phyloP scores from a whole-genome alignment of 2,113 vertebrate species.

The western clawed frog (Xenopus tropicalis) region UCB_Xtro_10.0 CM004443.2:46089001-46089500 shows the following conservation, averaged over 20 bases:
- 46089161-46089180: conserved; percentile 52
- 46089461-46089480: conserved; percentile 25
- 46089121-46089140: conserved; percentile 61
- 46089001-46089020: conserved; percentile 76
- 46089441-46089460: conserved; percentile 10
- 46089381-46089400: conserved; percentile 38
- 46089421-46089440: conserved; percentile 28
- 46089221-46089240: conserved; percentile 42
- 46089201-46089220: conserved; percentile 45
- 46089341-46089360: conserved; percentile 29
- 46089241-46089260: conserved; percentile 33
- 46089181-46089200: conserved; percentile 48
- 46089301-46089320: conserved; percentile 31
- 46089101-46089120: conserved; percentile 64
- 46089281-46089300: conserved; percentile 20
- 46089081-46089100: conserved; percentile 73
- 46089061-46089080: conserved; percentile 67
- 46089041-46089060: conserved; percentile 61
- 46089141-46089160: conserved; percentile 62
- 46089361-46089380: conserved; percentile 19
- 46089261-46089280: conserved; percentile 13
- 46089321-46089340: conserved; percentile 31
- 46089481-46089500: background rate
- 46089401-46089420: conserved; percentile 35
- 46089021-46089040: conserved; percentile 67